Evolutionary conservation across 2,888 invertebrate genomes (phyloP).

Genomic region (Halictus ligatus): DNA sequence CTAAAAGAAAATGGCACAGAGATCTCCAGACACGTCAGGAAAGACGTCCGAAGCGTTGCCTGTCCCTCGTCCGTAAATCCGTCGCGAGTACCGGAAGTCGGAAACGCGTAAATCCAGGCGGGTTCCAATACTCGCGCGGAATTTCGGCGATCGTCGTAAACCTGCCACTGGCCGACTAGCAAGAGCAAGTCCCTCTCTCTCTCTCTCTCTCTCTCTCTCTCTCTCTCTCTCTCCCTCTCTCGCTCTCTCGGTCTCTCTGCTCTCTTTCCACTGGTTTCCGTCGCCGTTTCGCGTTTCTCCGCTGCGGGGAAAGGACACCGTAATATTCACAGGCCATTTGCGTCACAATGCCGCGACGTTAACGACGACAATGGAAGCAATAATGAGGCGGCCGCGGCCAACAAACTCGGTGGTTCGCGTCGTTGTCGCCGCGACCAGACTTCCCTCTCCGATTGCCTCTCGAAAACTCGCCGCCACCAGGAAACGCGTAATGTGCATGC

Average conservation of each 20-base stretch:
- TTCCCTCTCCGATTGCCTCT: slow-evolving; percentile 26
- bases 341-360: slow-evolving; percentile 72
- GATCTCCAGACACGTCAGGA: not conserved
- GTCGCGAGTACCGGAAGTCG: slow-evolving; percentile 67
- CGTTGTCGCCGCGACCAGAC: not conserved
- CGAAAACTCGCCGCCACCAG: slow-evolving; percentile 33
- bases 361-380: slow-evolving; percentile 71
- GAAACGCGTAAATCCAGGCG: slow-evolving; percentile 71
- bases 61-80: slow-evolving; percentile 52
- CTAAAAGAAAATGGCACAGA: not conserved
- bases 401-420: slow-evolving; percentile 54
- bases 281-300: slow-evolving; percentile 23
- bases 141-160: slow-evolving; percentile 68
- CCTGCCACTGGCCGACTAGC: slow-evolving; percentile 36
- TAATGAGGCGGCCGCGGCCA: slow-evolving; percentile 70
- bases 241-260: not conserved
- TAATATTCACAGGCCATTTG: slow-evolving; percentile 75
- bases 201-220: too few species aligned
- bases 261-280: not conserved
- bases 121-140: slow-evolving; percentile 67
- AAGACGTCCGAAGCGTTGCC: not conserved
- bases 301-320: slow-evolving; percentile 58
- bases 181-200: not conserved
- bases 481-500: slow-evolving; percentile 10
- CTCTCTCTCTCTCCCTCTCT: too few species aligned